phyloP scores from a whole-genome alignment of 2,888 invertebrate genomes.

The Mythimna impura region DNA sequence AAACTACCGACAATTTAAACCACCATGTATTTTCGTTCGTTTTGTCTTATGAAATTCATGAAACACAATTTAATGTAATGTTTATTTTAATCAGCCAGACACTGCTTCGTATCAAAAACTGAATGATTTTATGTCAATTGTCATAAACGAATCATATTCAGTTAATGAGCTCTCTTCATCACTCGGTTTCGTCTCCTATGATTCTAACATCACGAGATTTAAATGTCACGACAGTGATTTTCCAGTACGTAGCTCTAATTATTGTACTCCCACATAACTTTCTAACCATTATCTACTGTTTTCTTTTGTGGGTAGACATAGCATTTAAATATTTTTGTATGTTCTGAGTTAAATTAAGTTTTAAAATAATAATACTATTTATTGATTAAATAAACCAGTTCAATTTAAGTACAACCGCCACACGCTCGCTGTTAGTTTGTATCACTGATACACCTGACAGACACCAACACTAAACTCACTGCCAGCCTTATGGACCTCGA shows the following conservation, averaged over 20 bases:
- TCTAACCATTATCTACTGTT: slow-evolving; percentile 16
- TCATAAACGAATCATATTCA: slow-evolving; percentile 79
- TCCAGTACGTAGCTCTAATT: slow-evolving; percentile 13
- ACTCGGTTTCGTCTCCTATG: slow-evolving; percentile 74
- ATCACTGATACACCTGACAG: too few species aligned
- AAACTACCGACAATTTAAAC: slow-evolving; percentile 72
- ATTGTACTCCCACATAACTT: slow-evolving; percentile 80
- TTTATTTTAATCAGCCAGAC: slow-evolving; percentile 12
- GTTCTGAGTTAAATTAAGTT: too few species aligned
- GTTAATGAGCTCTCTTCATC: slow-evolving; percentile 77
- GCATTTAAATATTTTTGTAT: too few species aligned
- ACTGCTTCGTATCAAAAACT: neutral
- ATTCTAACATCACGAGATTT: slow-evolving; percentile 79
- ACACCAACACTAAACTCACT: too few species aligned
- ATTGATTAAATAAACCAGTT: too few species aligned
- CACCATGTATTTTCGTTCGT: slow-evolving; percentile 68
- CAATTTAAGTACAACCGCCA: too few species aligned
- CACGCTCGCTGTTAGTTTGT: too few species aligned
- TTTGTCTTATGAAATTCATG: slow-evolving; percentile 2
- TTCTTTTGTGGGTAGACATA: too few species aligned
- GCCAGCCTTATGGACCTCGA: too few species aligned
- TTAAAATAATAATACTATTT: too few species aligned
- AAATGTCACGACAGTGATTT: slow-evolving; percentile 46
- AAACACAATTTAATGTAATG: slow-evolving; percentile 24
- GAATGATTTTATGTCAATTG: slow-evolving; percentile 65